These are phyloP conservation scores for Rhyacophila brunnea DNA, from an alignment of 1,140 invertebrate genomes.

Conservation along the genomic window DNA sequence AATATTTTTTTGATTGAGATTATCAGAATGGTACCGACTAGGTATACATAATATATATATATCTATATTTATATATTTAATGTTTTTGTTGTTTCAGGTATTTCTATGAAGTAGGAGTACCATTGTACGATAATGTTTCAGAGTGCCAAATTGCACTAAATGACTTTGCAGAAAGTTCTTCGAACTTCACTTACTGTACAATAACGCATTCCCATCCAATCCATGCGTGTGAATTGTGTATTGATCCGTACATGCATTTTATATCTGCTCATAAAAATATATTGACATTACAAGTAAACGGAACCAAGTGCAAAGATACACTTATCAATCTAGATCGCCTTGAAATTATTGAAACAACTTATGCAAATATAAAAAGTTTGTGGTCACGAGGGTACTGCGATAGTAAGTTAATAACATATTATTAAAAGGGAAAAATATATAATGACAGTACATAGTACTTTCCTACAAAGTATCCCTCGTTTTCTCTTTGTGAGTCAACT, in stretches of 20 bases:
- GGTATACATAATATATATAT: too few relatives aligned
- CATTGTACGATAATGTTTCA: slow-evolving; percentile 6
- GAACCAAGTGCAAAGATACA: slow-evolving; percentile 52
- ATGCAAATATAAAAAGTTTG: slow-evolving; percentile 49
- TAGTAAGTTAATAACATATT: slow-evolving; percentile 43
- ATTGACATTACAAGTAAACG: slow-evolving; percentile 45
- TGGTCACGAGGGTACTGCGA: slow-evolving; percentile 59
- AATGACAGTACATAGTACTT: too few relatives aligned
- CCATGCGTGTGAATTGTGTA: slow-evolving; percentile 55
- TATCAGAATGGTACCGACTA: too few relatives aligned
- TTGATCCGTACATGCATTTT: slow-evolving; percentile 51
- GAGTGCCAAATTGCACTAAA: slow-evolving; percentile 42
- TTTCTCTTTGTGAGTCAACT: too few relatives aligned
- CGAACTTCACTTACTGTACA: slow-evolving; percentile 55
- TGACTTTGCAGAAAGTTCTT: slow-evolving; percentile 49
- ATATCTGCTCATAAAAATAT: slow-evolving; percentile 51
- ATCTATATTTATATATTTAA: too few relatives aligned
- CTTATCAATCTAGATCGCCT: slow-evolving; percentile 57
- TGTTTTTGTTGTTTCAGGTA: slow-evolving; percentile 14
- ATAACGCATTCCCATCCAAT: slow-evolving; percentile 55
- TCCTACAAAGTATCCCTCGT: too few relatives aligned
- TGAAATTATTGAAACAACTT: slow-evolving; percentile 52
- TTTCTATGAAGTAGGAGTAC: slow-evolving; percentile 14
- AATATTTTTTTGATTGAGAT: too few relatives aligned
- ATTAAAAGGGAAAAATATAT: too few relatives aligned